Percentiles rank a stretch among this genome's conserved stretches.
Conservation (phyloP, 2,113 vertebrate genomes). For the Rattus norvegicus region GRCr8 NC_086033.1:76179001-76179500, state of each 20-base stretch:
- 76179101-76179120: not conserved
- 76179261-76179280: not conserved
- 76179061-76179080: not conserved
- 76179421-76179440: not conserved
- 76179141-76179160: not conserved
- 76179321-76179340: not conserved
- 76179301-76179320: rapidly evolving
- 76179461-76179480: not conserved
- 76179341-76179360: not conserved
- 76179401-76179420: not conserved
- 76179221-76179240: not conserved
- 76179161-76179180: not conserved
- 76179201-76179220: not conserved
- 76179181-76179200: not conserved
- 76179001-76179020: not conserved
- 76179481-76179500: conserved; percentile 45
- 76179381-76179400: not conserved
- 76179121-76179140: not conserved
- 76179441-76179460: not conserved
- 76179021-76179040: not conserved
- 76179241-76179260: not conserved
- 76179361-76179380: conserved; percentile 19
- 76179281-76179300: conserved; percentile 26
- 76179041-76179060: not conserved
- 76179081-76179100: rapidly evolving